These are phyloP conservation scores for Melinopterus prodromus DNA, from an alignment of 2,888 invertebrate genomes.

Conservation along the genomic window DNA sequence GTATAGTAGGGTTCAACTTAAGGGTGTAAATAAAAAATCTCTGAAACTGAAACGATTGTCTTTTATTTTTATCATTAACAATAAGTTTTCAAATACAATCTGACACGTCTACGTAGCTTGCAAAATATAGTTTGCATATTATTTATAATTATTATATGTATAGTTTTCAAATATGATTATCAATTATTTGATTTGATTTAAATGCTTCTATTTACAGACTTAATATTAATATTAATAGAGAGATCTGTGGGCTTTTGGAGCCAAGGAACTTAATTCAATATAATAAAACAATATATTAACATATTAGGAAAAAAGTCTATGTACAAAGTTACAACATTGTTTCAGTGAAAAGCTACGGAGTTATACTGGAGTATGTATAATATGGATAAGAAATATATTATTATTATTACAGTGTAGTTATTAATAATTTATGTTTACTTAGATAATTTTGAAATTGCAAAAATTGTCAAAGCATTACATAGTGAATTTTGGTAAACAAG, in stretches of 20 bases:
- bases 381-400: background rate
- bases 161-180: background rate
- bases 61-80: background rate
- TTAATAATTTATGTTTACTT: no score
- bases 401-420: background rate
- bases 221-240: background rate
- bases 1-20: no score
- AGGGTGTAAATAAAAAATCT: no score
- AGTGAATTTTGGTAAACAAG: background rate
- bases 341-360: no score
- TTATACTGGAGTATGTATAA: background rate
- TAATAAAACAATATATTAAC: background rate
- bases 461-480: background rate
- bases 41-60: background rate
- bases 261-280: constrained; percentile 18
- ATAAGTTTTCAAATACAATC: background rate
- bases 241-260: constrained; percentile 12
- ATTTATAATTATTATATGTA: background rate
- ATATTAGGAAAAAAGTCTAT: background rate
- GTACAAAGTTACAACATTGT: background rate
- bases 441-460: background rate
- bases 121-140: background rate
- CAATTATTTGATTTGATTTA: no score
- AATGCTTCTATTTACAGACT: background rate
- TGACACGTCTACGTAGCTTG: background rate